Conservation (phyloP, 2,888 invertebrate species). For the Drosophila cognata region DNA sequence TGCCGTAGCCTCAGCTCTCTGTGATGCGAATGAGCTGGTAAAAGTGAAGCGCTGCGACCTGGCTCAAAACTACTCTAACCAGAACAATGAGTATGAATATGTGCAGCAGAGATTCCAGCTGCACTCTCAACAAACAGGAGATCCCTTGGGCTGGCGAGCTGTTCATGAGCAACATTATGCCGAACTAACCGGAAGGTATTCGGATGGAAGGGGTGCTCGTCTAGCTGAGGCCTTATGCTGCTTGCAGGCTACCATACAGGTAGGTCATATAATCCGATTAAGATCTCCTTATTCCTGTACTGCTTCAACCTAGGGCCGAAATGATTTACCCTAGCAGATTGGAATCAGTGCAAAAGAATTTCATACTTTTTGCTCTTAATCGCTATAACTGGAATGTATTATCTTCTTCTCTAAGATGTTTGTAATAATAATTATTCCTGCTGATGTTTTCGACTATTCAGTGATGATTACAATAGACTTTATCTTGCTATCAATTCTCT, state of each 20-base stretch:
- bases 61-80: not conserved
- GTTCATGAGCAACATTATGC: constrained; percentile 62
- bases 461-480: not conserved
- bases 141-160: constrained; percentile 61
- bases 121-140: constrained; percentile 43
- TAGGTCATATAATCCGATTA: constrained; percentile 43
- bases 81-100: not conserved
- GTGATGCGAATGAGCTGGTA: constrained; percentile 80
- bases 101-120: constrained; percentile 63
- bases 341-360: not conserved
- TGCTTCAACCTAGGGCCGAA: too few species aligned
- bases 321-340: not conserved
- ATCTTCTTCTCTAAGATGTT: not conserved
- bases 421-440: not conserved
- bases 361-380: not conserved
- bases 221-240: constrained; percentile 84
- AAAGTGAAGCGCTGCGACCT: constrained; percentile 9
- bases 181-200: constrained; percentile 56
- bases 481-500: not conserved
- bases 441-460: not conserved
- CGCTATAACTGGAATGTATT: not conserved
- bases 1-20: constrained; percentile 88
- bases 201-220: constrained; percentile 66
- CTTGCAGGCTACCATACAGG: constrained; percentile 86
- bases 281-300: too few species aligned